Evolutionary conservation across 2,888 invertebrate species (phyloP).

Genomic region (Ophion costatus): DNA sequence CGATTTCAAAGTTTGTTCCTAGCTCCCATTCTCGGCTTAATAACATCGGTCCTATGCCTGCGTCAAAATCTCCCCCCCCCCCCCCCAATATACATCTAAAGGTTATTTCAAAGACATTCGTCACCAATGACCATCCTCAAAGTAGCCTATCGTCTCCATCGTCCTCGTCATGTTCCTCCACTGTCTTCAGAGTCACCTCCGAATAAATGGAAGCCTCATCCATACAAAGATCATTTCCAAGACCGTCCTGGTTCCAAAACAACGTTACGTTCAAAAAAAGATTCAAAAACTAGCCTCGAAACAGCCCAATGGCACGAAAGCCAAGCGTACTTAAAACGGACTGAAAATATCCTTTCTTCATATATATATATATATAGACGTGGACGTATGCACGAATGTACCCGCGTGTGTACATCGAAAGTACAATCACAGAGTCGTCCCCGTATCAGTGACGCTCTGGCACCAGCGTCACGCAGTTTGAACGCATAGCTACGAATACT

Average conservation of each 20-base stretch:
- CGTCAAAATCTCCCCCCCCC: slow-evolving; percentile 8
- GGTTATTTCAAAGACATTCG: too few relatives aligned
- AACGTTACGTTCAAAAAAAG: background rate
- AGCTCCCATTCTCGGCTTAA: slow-evolving; percentile 53
- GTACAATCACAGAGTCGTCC: slow-evolving; percentile 40
- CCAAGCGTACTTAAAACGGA: too few relatives aligned
- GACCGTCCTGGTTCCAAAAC: background rate
- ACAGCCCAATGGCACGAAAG: background rate
- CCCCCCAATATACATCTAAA: background rate
- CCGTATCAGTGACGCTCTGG: slow-evolving; percentile 29
- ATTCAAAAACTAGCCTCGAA: background rate
- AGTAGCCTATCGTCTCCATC: too few relatives aligned
- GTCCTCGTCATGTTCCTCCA: too few relatives aligned
- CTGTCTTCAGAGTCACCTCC: background rate
- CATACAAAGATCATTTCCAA: background rate
- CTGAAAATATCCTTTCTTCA: too few relatives aligned
- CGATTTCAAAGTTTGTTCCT: slow-evolving; percentile 34
- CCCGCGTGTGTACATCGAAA: slow-evolving; percentile 9
- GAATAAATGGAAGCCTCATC: background rate
- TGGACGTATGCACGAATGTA: background rate
- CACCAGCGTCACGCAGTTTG: slow-evolving; percentile 24
- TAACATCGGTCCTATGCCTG: slow-evolving; percentile 30
- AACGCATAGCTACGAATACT: slow-evolving; percentile 44
- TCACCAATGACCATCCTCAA: too few relatives aligned
- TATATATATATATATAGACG: too few relatives aligned